A percentile compares a stretch with the other conserved stretches of the same genome.
Conservation (phyloP, 2,113 vertebrate genomes). For the Mionectes macconnelli region DNA sequence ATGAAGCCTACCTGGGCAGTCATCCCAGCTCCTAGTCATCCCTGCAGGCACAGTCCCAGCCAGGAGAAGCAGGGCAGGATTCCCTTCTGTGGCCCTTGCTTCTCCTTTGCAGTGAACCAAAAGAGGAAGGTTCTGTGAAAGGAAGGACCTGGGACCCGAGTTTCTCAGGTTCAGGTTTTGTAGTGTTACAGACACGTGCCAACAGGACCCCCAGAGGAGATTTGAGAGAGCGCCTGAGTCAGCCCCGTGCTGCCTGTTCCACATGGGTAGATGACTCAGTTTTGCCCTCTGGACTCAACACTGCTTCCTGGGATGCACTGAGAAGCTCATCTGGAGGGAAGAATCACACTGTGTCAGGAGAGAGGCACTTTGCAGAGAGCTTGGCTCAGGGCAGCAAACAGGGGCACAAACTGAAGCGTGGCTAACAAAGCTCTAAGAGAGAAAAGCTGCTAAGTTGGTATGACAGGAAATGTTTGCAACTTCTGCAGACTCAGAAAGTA, state of each 20-base stretch:
- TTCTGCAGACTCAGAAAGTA: not conserved
- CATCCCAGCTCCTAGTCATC: not conserved
- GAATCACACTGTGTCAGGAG: not conserved
- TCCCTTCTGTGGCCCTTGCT: not conserved
- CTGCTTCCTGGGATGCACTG: fast-evolving
- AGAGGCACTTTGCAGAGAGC: not conserved
- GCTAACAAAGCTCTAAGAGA: not conserved
- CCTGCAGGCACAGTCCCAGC: not conserved
- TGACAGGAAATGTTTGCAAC: not conserved
- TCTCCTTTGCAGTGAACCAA: not conserved
- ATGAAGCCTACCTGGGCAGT: not conserved
- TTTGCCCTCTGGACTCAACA: not conserved
- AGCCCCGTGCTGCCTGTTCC: not conserved
- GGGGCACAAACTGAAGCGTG: not conserved
- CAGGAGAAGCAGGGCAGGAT: not conserved
- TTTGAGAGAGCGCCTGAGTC: not conserved
- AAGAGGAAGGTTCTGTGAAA: not conserved
- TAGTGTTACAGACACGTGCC: not conserved
- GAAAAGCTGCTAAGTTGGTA: not conserved
- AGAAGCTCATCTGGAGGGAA: not conserved
- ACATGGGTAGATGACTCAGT: fast-evolving
- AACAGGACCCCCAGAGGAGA: not conserved
- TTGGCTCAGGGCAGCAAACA: not conserved
- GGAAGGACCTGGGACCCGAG: fast-evolving
- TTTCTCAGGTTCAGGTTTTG: not conserved